Evolutionary conservation across 2,113 vertebrate species (phyloP).

Genomic region (Gracilinanus agilis): DNA sequence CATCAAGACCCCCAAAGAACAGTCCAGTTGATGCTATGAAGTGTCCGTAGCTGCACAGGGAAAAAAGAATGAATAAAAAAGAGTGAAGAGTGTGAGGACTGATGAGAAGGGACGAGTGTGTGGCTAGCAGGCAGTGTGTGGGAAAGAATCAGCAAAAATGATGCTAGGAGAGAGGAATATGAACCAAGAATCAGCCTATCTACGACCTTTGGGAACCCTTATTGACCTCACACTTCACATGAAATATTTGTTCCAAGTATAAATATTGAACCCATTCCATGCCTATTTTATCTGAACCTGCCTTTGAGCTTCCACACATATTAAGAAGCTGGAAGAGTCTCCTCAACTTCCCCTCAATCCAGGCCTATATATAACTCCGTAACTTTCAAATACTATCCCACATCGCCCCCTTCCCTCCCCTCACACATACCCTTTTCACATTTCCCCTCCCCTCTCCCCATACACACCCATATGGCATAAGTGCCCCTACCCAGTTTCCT

Average conservation of each 20-base stretch:
- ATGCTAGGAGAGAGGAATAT: not conserved
- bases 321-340: not conserved
- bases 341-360: not conserved
- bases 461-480: not conserved
- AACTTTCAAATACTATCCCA: not conserved
- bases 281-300: not conserved
- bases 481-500: not conserved
- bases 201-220: not conserved
- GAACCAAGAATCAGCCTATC: not conserved
- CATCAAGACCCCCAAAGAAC: not conserved
- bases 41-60: not conserved
- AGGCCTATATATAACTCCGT: not conserved
- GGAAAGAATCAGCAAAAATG: not conserved
- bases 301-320: not conserved
- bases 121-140: rapidly evolving
- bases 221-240: not conserved
- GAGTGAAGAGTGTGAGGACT: not conserved
- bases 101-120: not conserved
- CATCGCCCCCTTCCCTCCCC: not conserved
- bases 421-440: not conserved
- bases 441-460: not conserved
- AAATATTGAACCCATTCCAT: not conserved
- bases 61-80: not conserved
- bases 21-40: not conserved
- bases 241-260: not conserved